Evolutionary conservation across 1,140 invertebrate genomes (phyloP), one percentile per base, ranked within the genome.

Genomic region (Halotydeus destructor): DNA sequence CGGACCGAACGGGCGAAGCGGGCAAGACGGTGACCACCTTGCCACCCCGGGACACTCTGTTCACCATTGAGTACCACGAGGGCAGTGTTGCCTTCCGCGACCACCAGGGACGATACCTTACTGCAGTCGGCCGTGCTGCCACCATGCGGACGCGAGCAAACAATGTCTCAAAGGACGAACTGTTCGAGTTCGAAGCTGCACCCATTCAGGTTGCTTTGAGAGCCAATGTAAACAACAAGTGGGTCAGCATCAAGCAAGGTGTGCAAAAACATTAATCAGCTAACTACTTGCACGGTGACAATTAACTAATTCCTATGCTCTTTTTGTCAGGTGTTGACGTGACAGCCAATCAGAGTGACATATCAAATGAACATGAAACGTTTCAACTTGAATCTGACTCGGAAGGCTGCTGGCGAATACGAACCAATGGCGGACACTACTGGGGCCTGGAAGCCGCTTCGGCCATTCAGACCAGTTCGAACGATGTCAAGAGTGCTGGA

Each of bases 241-340:
- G 85, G 58, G 86, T 93, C 35, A 94, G 86, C 21, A 84, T 93
- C 23, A 94, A 93, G 65, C 89, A 96, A 75, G 89, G 84, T 84
- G n/a, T n/a, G n/a, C n/a, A n/a, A n/a, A 60, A 62, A 64, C 56
- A 27, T 12, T 25, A 21, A 23, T 35, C 31, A n/a, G n/a, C n/a
- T n/a, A n/a, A n/a, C n/a, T n/a, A n/a, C n/a, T n/a, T n/a, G n/a
- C n/a, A n/a, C 34, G n/a, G n/a, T n/a, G n/a, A n/a, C n/a, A n/a
- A n/a, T n/a, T n/a, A n/a, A n/a, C n/a, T n/a, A n/a, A n/a, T n/a
- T n/a, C n/a, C n/a, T n/a, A n/a, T n/a, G n/a, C n/a, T n/a, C n/a
- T n/a, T n/a, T n/a, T n/a, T 64, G 51, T 5, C 60, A 88, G 84
- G 89, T 49, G 82, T 94, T 45, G 89, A 97, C 63, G 78, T 97